Evolutionary conservation across 2,888 invertebrate genomes (phyloP), one percentile per base, ranked within the genome.

Genomic region (Lithophane socia): DNA sequence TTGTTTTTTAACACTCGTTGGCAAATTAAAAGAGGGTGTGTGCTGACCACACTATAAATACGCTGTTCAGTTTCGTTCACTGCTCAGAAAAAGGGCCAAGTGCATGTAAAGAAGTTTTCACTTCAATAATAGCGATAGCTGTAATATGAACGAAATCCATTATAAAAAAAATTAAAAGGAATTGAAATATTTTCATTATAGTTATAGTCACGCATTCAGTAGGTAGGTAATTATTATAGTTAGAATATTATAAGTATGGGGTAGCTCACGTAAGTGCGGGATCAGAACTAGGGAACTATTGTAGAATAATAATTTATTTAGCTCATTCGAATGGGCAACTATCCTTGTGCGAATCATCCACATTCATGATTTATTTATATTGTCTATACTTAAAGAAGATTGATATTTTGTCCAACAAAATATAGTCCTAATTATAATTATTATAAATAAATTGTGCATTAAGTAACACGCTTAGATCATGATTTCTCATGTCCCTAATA

Each of bases 191-290:
- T 77, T 68, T 72, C 63, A 79, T 16, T n/a, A 64, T n/a, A n/a
- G 2, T 44, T 24, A 47, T 12, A 68, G 29, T 63, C 66, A 84
- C 67, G 73, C 69, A 79, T 70, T 77, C 73, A 75, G 69, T 83
- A 84, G 79, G 56, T 88, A 88, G 83, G 75, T 73, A 72, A 77
- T 68, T 78, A 84, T 54, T 76, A 69, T 73, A 84, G 70, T 68
- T 83, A 87, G 76, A 75, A 64, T 52, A 18, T 49, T 58, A 58
- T 80, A 76, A 78, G 56, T 82, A 87, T 73, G 86, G 87, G 79
- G 83, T 87, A 86, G 86, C 68, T 75, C 83, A 87, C 86, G 47
- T 71, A 87, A 78, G 86, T 82, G 83, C 81, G 86, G 87, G 86
- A 86, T 83, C 86, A 86, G 86, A 83, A 75, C 67, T 87, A 86